Base-by-base conservation (phyloP, 2,797 vertebrate species). In the Astyanax mexicanus region DNA sequence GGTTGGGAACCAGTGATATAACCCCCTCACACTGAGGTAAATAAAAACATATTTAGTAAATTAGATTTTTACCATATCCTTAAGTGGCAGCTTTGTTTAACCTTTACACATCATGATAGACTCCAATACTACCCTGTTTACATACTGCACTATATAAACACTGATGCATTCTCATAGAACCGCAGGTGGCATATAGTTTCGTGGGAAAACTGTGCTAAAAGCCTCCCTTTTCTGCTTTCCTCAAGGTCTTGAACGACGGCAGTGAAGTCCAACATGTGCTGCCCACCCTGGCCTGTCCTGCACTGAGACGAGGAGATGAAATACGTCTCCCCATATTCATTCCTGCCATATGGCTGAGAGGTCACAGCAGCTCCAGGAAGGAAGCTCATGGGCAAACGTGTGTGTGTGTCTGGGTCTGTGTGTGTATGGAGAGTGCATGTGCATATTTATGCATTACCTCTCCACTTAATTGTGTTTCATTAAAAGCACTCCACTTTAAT, bases 311-410 rank as follows among this genome's bases (percentile, higher is more conserved):
- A 17, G 25, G 23, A 44, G 23, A 44, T 52, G 67, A 65, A 19
- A 21, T 44, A 65, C 69, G 25, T 51, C 64, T 74, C 38, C 23
- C 29, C 19, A 44, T 60, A 51, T 70, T 67, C 57, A 73, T 79
- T 71, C 60, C 61, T 51, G 67, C 67, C 79, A 76, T 67, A 73
- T 79, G 76, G 40, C 27, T 54, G 19, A 32, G 76, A n/a, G 76
- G 65, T 76, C 58, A 66, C 45, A 2, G 15, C 47, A 35, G 61
- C n/a, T 61, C 54, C 47, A n/a, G 54, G 49, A 74, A 68, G 29
- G 10, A 27, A 69, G 27, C 27, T 27, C 49, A 52, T 51, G 15
- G 47, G 27, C 68, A 25, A 37, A 29, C 60, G 3, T 66, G 13
- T 68, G 40, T 29, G 51, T 77, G 68, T 70, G 62, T 74, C 52